These are phyloP conservation scores for Azorinus chamasolen DNA, from an alignment of 2,888 invertebrate genomes.

Conservation along the genomic window DNA sequence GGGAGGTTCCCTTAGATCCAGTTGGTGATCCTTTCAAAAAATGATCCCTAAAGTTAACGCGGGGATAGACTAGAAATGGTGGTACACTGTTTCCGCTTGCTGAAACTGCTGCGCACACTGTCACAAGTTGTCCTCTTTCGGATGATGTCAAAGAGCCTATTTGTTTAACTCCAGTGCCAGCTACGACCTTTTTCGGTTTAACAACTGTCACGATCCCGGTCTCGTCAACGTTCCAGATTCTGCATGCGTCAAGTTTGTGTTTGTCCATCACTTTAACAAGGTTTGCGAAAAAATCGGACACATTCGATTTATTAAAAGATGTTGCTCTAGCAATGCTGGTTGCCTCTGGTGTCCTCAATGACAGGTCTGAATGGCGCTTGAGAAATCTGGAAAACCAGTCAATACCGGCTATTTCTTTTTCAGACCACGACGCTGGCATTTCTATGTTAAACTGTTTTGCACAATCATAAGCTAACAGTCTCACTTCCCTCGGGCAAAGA, in stretches of 20 bases:
- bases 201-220: conserved; percentile 60
- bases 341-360: conserved; percentile 25
- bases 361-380: conserved; percentile 12
- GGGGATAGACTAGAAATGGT: conserved; percentile 50
- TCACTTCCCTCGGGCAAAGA: conserved; percentile 36
- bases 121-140: no score
- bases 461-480: conserved; percentile 45
- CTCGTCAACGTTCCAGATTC: conserved; percentile 56
- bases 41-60: conserved; percentile 31
- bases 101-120: conserved; percentile 9
- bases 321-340: conserved; percentile 39
- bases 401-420: conserved; percentile 20
- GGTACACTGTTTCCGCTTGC: conserved; percentile 40
- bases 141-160: conserved; percentile 35
- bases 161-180: conserved; percentile 24
- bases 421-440: conserved; percentile 31
- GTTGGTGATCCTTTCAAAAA: conserved; percentile 32
- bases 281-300: conserved; percentile 13
- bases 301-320: conserved; percentile 26
- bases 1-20: conserved; percentile 36
- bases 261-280: conserved; percentile 21
- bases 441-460: conserved; percentile 22
- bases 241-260: conserved; percentile 5
- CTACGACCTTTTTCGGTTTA: conserved; percentile 39
- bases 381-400: conserved; percentile 37